Conservation (phyloP, 2,113 vertebrate genomes). For the Phrynosoma platyrhinos region DNA sequence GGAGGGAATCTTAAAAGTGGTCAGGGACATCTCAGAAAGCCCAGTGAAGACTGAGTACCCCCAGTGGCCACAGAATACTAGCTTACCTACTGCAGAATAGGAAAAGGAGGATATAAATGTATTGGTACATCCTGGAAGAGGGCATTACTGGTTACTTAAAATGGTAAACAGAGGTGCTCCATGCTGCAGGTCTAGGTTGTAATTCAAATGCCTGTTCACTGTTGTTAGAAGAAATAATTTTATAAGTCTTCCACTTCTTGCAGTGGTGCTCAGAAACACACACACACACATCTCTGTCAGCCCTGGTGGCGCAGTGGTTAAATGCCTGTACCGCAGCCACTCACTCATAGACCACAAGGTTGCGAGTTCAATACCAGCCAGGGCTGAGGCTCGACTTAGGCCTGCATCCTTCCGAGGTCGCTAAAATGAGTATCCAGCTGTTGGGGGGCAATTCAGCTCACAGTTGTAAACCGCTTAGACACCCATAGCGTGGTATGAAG, state of each 20-base stretch:
- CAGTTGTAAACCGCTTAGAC: no score
- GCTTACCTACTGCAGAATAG: neutral
- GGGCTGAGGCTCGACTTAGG: no score
- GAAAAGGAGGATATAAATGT: neutral
- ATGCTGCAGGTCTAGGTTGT: neutral
- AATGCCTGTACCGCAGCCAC: no score
- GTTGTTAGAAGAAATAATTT: neutral
- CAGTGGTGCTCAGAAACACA: no score
- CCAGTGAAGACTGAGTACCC: neutral
- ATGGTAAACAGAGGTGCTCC: neutral
- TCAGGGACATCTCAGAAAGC: neutral
- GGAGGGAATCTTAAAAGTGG: neutral
- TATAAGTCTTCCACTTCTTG: neutral
- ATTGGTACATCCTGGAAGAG: neutral
- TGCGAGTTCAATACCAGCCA: no score
- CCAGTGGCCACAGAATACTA: neutral
- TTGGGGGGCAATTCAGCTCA: no score
- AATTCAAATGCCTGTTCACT: neutral
- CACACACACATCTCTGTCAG: no score
- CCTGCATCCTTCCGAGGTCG: no score
- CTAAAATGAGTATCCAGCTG: no score
- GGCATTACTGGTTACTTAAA: neutral
- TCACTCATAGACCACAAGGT: no score
- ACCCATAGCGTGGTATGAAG: no score
- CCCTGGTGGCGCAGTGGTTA: no score